Evolutionary conservation across 2,888 invertebrate species (phyloP), one percentile per base, ranked within the genome.

Genomic region (Mylabris sibirica): DNA sequence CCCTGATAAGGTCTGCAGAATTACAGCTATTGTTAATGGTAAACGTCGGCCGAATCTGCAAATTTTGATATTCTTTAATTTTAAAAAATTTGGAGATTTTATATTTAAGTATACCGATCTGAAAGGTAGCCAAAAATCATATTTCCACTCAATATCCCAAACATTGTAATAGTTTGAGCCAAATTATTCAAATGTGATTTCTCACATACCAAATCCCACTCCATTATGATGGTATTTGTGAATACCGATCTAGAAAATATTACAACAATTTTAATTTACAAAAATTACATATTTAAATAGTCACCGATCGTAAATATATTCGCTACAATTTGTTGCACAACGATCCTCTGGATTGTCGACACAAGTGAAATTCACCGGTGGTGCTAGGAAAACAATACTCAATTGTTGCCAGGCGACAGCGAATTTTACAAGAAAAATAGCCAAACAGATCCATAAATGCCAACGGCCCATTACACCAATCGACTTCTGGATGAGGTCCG

Each of bases 331-430:
- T 0, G 78, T 76, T 1, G 85, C 81, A 77, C 92, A 92, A 69
- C 84, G 87, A 60, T 88, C 88, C 65, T 86, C 88, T 17, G 80
- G 71, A 63, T 82, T 84, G 65, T 83, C 76, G 3, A 69, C 71
- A 76, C 85, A 80, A 22, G 86, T 87, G 77, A 87, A 89, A 20
- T 87, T 84, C 65, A 88, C 88, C 0, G 90, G 90, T 0, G 93
- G 92, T 6, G 93, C 92, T 71, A 93, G 87, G 79, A 94, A 93
- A 68, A 93, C 91, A 71, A 93, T 92, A 72, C 90, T 92, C 81
- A 93, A 87, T 78, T 93, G 93, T 80, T 93, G 93, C 93, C 93
- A 94, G 0, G 93, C 93, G 0, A 92, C 91, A 0, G 93, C 93
- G 79, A 93, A 92, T 83, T 93, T 93, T 65, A 91, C 89, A 11